Evolutionary conservation across 2,888 invertebrate species (phyloP), one percentile per base, ranked within the genome.

Genomic region (Rhogogaster chlorosoma): DNA sequence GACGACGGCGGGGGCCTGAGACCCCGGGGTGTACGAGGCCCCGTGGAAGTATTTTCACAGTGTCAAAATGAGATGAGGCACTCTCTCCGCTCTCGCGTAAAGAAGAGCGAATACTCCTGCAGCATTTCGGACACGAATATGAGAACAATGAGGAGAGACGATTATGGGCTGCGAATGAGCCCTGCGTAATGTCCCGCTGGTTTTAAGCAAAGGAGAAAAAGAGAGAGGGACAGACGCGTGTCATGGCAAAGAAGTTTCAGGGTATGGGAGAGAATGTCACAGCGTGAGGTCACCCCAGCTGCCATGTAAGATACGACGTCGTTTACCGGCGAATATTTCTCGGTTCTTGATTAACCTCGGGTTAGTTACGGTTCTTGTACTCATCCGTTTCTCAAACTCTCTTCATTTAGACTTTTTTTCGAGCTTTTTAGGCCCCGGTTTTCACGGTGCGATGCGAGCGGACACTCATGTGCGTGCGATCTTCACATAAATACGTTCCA

Each of bases 291-390:
- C 32, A 26, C 61, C 61, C 80, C 80, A 80, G 80, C 80, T 80
- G 80, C 49, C 77, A 36, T 70, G 15, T 26, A 49, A 38, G 77
- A 49, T 7, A 32, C 32, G 26, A 32, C 29, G 49, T 53, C 80
- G 61, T 80, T 85, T 85, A 87, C 86, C 86, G 86, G 88, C 86
- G 86, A 84, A 86, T 86, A 85, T 82, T 85, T 82, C 80, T 82
- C 84, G 71, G 61, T 70, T 83, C 61, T 42, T 78, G 84, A 87
- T 87, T 87, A 86, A 87, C 83, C 80, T 9, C 86, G 87, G 71
- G 82, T 87, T 87, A 87, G 88, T 87, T 85, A 88, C 85, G 88
- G 85, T 87, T 87, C 86, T 84, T 38, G 22, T 49, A 15, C 67
- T 32, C 75, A 38, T 78, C 61, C 38, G 61, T 61, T 61, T 26